Evolutionary conservation across 1,140 invertebrate species (phyloP).

Genomic region (Drosophila mayri): DNA sequence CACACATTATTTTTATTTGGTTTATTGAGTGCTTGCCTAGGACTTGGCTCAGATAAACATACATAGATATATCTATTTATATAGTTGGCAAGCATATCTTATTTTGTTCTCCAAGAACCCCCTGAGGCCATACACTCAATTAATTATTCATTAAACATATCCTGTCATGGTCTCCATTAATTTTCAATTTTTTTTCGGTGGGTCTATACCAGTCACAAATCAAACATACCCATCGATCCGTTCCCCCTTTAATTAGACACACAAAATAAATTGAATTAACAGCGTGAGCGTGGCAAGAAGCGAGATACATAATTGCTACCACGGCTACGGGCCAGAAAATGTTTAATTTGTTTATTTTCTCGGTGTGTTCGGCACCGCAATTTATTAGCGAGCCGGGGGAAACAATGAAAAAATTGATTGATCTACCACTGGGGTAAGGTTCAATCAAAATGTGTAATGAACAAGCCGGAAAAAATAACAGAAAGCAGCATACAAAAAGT

Average conservation of each 20-base stretch:
- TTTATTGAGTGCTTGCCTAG: conserved; percentile 53
- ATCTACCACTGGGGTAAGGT: conserved; percentile 67
- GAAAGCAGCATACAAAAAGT: conserved; percentile 34
- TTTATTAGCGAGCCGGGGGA: conserved; percentile 68
- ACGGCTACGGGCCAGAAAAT: conserved; percentile 47
- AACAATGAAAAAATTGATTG: conserved; percentile 71
- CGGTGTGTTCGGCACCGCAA: conserved; percentile 41
- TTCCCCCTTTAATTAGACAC: conserved; percentile 73
- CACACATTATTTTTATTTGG: conserved; percentile 57
- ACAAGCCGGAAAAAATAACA: conserved; percentile 75
- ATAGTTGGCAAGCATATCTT: conserved; percentile 11
- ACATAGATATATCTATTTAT: neutral
- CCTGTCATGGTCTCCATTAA: conserved; percentile 40
- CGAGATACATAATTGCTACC: conserved; percentile 67
- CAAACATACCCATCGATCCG: conserved; percentile 34
- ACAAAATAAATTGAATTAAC: conserved; percentile 79
- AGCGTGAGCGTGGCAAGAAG: conserved; percentile 56
- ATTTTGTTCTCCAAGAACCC: conserved; percentile 5
- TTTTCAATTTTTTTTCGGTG: conserved; percentile 26
- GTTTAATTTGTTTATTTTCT: conserved; percentile 75
- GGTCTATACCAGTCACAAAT: conserved; percentile 37
- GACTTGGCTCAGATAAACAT: neutral
- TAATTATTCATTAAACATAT: conserved; percentile 59
- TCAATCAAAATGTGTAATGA: conserved; percentile 81
- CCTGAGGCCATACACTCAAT: conserved; percentile 21